Evolutionary conservation across 2,113 vertebrate species (phyloP).

Genomic region (Setophaga petechia): DNA sequence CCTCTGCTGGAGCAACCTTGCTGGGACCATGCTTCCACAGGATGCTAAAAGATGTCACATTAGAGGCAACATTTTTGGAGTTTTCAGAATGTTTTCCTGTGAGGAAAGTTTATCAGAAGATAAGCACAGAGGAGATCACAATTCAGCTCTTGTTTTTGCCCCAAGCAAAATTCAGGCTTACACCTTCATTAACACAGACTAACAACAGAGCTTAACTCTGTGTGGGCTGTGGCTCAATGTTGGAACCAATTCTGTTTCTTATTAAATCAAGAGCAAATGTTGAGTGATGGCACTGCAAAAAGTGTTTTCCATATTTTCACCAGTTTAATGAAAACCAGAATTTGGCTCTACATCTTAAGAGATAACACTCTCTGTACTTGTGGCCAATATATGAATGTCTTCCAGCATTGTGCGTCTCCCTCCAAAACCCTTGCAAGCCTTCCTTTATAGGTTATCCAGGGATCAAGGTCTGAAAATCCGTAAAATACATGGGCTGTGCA

Average conservation of each 20-base stretch:
- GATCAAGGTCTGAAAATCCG: conserved; percentile 30
- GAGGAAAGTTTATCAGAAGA: too few relatives aligned
- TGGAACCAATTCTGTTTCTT: neutral
- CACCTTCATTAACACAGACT: neutral
- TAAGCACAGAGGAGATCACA: neutral
- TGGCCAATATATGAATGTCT: conserved; percentile 36
- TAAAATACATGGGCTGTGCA: neutral
- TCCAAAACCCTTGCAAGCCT: neutral
- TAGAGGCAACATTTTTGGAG: neutral
- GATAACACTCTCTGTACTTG: conserved; percentile 23
- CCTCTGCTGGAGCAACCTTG: neutral
- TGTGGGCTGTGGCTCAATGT: neutral
- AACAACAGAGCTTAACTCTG: neutral
- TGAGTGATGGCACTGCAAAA: neutral
- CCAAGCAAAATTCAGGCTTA: neutral
- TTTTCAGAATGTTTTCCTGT: neutral
- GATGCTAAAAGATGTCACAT: neutral
- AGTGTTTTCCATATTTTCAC: neutral
- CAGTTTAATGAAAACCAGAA: conserved; percentile 24
- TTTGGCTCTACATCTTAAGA: conserved; percentile 39
- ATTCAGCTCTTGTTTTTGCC: neutral
- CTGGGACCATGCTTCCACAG: neutral
- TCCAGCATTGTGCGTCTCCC: neutral
- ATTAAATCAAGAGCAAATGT: neutral
- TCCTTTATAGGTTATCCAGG: conserved; percentile 26